A percentile compares a stretch with the other conserved stretches of the same genome.
Evolutionary conservation across 2,113 vertebrate genomes (phyloP).

Genomic region (Oreocharis arfaki): DNA sequence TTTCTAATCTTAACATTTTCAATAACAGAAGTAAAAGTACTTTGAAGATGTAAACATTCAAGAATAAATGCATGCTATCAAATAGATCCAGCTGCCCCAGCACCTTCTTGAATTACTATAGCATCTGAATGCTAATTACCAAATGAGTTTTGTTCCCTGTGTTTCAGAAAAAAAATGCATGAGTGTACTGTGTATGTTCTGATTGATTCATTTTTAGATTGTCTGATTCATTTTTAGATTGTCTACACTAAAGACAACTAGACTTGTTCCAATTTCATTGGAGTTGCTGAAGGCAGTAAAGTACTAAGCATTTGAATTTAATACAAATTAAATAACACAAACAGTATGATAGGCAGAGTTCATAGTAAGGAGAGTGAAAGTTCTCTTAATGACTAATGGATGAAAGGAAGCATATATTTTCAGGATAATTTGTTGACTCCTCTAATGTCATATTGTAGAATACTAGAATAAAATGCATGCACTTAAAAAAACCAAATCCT

Average conservation of each 20-base stretch:
- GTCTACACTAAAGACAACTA: background rate
- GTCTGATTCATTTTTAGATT: too few relatives aligned
- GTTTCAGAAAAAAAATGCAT: background rate
- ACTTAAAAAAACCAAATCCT: background rate
- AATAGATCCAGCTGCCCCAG: background rate
- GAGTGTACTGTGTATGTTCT: background rate
- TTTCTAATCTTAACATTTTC: background rate
- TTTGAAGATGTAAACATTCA: background rate
- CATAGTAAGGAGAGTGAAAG: background rate
- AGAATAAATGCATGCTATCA: background rate
- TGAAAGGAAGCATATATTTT: background rate
- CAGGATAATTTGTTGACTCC: background rate
- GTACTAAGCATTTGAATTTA: background rate
- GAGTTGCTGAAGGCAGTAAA: background rate
- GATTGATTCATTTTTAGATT: background rate
- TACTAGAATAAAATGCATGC: background rate
- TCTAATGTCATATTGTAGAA: background rate
- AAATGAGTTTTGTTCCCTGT: background rate
- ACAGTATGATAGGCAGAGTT: background rate
- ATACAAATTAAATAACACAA: background rate
- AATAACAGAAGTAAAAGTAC: background rate
- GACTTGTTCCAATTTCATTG: background rate
- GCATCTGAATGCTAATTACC: background rate
- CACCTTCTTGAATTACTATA: background rate
- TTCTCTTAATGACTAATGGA: background rate